Base-by-base conservation (phyloP, 2,797 vertebrate genomes). In the Phalloptychus januarius region DNA sequence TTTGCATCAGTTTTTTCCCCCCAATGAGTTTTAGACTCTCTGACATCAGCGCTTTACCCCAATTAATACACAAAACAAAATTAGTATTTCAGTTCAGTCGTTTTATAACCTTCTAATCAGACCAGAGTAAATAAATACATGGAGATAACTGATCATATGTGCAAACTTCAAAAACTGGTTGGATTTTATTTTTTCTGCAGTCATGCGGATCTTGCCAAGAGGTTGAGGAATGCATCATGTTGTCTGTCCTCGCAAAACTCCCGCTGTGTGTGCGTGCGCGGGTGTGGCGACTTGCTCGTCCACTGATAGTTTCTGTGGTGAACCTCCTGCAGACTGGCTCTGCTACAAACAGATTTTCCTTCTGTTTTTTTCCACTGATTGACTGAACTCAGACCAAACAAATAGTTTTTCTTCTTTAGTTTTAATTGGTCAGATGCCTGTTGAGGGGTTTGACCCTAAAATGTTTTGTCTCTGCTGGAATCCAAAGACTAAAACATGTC, bases 251-350 rank as follows among this genome's bases (percentile, higher is more conserved):
- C 16, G 10, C 58, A 20, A 13, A 63, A 36, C 54, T 8, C 58
- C 58, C 1, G n/a, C 0, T 40, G 42, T 44, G 75, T 73, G 81
- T 36, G 48, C 74, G 74, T 33, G 52, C 63, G 54, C 4, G 74
- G 33, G 46, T 36, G 72, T 72, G 81, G n/a, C n/a, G n/a, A n/a
- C n/a, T n/a, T n/a, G n/a, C n/a, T 63, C 76, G 69, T 73, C 70
- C 4, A 23, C 54, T 77, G 77, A 84, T 80, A 33, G 80, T 85
- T 69, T 25, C 73, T 0, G 83, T 25, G 84, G 86, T 81, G 48
- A 80, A 76, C 86, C 83, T 89, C 88, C 89, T 84, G 86, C 85
- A 85, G 85, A 42, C 76, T 83, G 84, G 85, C 85, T 79, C 76
- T 0, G 63, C 67, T 82, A 77, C 80, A 87, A 79, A 82, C 80